These are phyloP conservation scores for Sorex fumeus DNA, from an alignment of 2,113 vertebrate genomes.

Conservation along the genomic window DNA sequence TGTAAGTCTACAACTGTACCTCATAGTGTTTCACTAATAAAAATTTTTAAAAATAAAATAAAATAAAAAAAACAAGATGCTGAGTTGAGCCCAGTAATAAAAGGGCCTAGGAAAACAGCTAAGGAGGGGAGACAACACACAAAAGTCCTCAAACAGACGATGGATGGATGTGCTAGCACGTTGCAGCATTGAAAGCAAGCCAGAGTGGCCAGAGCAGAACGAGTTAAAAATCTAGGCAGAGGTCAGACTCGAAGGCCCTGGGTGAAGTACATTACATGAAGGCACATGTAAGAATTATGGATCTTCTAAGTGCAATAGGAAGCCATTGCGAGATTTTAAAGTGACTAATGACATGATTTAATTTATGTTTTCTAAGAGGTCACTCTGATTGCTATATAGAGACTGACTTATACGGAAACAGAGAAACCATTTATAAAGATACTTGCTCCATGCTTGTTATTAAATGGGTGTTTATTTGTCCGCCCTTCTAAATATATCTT, in stretches of 20 bases:
- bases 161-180: not conserved
- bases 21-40: no score
- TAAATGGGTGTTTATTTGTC: slow-evolving; percentile 46
- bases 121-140: not conserved
- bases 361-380: slow-evolving; percentile 45
- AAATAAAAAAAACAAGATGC: no score
- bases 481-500: slow-evolving; percentile 51
- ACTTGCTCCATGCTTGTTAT: slow-evolving; percentile 51
- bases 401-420: slow-evolving; percentile 41
- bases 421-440: not conserved
- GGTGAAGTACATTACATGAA: not conserved
- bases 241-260: not conserved
- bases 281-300: not conserved
- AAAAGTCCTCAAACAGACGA: not conserved
- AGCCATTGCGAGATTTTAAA: slow-evolving; percentile 34
- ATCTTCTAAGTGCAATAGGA: slow-evolving; percentile 25
- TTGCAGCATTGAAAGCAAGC: not conserved
- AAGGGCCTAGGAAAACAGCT: not conserved
- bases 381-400: not conserved
- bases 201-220: not conserved
- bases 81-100: not conserved
- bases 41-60: no score
- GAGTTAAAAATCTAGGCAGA: not conserved
- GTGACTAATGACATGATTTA: not conserved
- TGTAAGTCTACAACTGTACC: no score